Percentiles rank a stretch among this genome's conserved stretches.
Evolutionary conservation across 1,140 invertebrate species (phyloP).

Genomic region (Drosophila lacteicornis): DNA sequence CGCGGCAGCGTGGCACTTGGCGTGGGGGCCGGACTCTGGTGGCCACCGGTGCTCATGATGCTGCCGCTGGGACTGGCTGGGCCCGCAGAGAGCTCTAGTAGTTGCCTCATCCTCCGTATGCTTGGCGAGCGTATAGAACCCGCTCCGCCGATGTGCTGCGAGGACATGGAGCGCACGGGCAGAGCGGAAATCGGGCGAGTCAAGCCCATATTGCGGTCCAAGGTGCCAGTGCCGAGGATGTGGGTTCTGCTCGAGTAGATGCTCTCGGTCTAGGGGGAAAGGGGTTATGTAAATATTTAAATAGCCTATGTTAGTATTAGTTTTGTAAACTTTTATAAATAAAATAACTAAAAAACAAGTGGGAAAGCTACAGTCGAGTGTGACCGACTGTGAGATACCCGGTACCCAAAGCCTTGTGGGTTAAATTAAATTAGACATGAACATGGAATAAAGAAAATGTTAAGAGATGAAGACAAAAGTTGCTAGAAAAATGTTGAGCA

Average conservation of each 20-base stretch:
- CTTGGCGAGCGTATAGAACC: constrained; percentile 88
- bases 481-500: too few species aligned
- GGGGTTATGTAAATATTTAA: too few species aligned
- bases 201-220: constrained; percentile 86
- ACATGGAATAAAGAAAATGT: too few species aligned
- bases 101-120: constrained; percentile 91
- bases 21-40: constrained; percentile 89
- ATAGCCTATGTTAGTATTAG: too few species aligned
- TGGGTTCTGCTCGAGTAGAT: constrained; percentile 86
- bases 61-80: constrained; percentile 85
- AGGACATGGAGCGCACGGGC: constrained; percentile 88
- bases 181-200: constrained; percentile 84
- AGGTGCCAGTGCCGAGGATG: constrained; percentile 85
- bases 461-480: too few species aligned
- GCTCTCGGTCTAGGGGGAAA: constrained; percentile 87
- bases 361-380: too few species aligned
- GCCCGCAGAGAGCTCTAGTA: constrained; percentile 89
- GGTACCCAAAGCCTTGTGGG: too few species aligned
- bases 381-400: too few species aligned
- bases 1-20: constrained; percentile 91
- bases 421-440: too few species aligned
- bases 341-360: too few species aligned
- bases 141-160: constrained; percentile 88
- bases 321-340: too few species aligned
- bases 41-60: constrained; percentile 86